These are phyloP conservation scores for Corythornis madagascariensis DNA, from an alignment of 2,113 vertebrate species.

Conservation along the genomic window DNA sequence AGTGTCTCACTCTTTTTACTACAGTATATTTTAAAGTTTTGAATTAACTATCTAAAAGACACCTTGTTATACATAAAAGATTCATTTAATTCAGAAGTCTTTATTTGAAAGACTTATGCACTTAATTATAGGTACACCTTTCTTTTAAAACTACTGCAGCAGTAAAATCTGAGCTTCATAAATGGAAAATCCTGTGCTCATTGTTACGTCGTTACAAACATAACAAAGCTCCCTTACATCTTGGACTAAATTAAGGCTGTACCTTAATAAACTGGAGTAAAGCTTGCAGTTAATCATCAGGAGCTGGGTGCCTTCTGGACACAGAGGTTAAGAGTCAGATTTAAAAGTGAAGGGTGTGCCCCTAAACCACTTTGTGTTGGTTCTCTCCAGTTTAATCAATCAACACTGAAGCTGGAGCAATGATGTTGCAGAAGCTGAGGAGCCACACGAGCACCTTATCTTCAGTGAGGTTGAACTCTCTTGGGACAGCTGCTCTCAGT, in stretches of 20 bases:
- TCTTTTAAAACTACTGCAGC: conserved; percentile 32
- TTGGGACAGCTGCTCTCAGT: not conserved
- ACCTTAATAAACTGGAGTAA: conserved; percentile 44
- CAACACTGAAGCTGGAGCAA: not conserved
- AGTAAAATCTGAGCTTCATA: conserved; percentile 46
- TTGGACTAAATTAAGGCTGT: conserved; percentile 32
- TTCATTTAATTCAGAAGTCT: conserved; percentile 10
- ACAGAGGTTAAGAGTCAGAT: not conserved
- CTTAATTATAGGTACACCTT: conserved; percentile 55
- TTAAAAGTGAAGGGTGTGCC: conserved; percentile 23
- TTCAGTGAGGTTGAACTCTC: not conserved
- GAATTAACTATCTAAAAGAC: conserved; percentile 19
- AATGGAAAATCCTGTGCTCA: conserved; percentile 9
- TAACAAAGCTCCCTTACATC: conserved; percentile 36
- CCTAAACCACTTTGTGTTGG: not conserved
- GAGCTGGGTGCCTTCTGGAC: conserved; percentile 29
- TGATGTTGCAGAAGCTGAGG: not conserved
- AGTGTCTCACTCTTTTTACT: not conserved
- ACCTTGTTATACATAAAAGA: not conserved
- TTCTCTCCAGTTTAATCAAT: not conserved
- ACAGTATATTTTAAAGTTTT: not conserved
- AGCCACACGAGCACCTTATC: not conserved
- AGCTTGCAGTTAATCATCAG: conserved; percentile 37
- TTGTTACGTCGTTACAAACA: not conserved
- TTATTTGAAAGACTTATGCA: not conserved